Evolutionary conservation across 2,113 vertebrate genomes (phyloP), one percentile per base, ranked within the genome.

Genomic region (Atlantisia rogersi): DNA sequence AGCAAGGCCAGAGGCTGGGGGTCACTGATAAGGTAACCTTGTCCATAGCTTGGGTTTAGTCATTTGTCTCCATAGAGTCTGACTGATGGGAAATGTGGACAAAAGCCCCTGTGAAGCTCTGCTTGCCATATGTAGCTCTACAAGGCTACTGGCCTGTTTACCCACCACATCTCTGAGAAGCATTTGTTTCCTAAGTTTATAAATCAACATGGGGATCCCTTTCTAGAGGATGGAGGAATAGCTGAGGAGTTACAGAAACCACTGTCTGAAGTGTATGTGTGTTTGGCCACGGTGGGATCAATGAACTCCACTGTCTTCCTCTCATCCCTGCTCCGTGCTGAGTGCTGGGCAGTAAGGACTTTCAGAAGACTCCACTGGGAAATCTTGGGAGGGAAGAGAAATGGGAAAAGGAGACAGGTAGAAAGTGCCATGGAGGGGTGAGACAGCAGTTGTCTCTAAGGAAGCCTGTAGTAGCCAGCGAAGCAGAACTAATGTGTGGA

Each of bases 21-120:
- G 96, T 97, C 96, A 96, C 88, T 96, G 96, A 25, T 89, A 87
- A 96, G 81, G 92, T 92, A 85, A 97, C 96, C 88, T 71, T 68
- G 92, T 91, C 88, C 88, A 74, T 7, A 84, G 86, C 82, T 95
- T 70, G 78, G 46, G 40, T 70, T 62, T 53, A 71, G 68, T 76
- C 25, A 58, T 90, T 91, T 95, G 83, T 94, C 96, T 96, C 92
- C 81, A 44, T 71, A 32, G 63, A n/a, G 65, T 12, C 77, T 96
- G 89, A 84, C 88, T 76, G 92, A 70, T 94, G 83, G 55, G 94
- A 96, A 93, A 82, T 8, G 67, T 0, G 7, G 44, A 96, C 88
- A 96, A 95, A 95, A 95, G 88, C 77, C 94, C 82, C 91, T 94
- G 83, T 93, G 88, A 40, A 89, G 74, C 55, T 96, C 96, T 97